Conservation (phyloP, 2,888 invertebrate species). For the Agrotis ipsilon region DNA sequence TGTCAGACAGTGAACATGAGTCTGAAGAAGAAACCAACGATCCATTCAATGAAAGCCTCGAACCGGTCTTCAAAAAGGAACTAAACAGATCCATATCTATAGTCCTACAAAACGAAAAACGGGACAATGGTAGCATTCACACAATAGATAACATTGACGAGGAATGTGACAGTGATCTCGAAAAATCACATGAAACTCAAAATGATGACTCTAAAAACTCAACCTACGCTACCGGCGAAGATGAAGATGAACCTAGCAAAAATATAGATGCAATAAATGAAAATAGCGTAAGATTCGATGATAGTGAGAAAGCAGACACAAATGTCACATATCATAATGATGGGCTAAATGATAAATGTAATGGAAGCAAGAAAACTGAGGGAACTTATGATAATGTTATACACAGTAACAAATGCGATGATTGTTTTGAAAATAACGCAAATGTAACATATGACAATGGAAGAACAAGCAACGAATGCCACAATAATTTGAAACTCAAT, state of each 20-base stretch:
- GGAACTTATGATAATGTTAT: conserved; percentile 23
- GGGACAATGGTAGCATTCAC: conserved; percentile 54
- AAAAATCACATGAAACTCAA: conserved; percentile 68
- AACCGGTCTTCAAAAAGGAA: conserved; percentile 81
- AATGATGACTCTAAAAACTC: conserved; percentile 60
- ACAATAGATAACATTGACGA: conserved; percentile 60
- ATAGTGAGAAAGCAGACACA: conserved; percentile 15
- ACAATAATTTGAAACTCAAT: conserved; percentile 28
- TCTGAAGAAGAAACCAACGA: conserved; percentile 74
- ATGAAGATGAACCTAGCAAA: conserved; percentile 50
- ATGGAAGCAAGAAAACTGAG: conserved; percentile 20
- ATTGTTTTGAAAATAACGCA: conserved; percentile 32
- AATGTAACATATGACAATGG: conserved; percentile 38
- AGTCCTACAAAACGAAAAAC: conserved; percentile 51
- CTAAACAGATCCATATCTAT: conserved; percentile 71
- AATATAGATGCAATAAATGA: conserved; percentile 16
- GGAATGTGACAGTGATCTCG: conserved; percentile 65
- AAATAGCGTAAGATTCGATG: conserved; percentile 9
- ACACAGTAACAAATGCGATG: conserved; percentile 34
- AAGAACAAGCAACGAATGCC: conserved; percentile 8
- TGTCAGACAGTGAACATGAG: conserved; percentile 76
- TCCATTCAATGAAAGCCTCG: conserved; percentile 80
- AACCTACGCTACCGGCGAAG: conserved; percentile 61
- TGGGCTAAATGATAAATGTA: conserved; percentile 14
- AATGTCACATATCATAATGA: conserved; percentile 44